Evolutionary conservation across 2,888 invertebrate genomes (phyloP).

Genomic region (Drosophila aldrichi): DNA sequence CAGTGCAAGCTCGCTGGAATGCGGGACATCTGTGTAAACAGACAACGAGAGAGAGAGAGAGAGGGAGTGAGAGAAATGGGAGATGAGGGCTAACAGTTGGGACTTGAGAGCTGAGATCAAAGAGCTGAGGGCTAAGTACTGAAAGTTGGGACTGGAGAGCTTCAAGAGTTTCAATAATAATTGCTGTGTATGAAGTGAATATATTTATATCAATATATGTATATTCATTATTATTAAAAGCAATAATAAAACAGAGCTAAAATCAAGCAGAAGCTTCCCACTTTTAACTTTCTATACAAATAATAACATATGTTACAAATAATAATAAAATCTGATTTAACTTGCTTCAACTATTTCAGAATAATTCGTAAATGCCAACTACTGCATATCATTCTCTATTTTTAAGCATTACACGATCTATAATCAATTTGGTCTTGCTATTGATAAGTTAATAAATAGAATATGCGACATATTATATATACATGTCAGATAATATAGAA

Average conservation of each 20-base stretch:
- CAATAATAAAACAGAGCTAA: too few relatives aligned
- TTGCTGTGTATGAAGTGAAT: background rate
- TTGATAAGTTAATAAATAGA: background rate
- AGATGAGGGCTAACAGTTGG: background rate
- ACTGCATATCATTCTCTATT: background rate
- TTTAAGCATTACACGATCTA: slow-evolving; percentile 8
- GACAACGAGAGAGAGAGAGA: slow-evolving; percentile 22
- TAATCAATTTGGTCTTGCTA: background rate
- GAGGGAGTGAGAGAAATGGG: slow-evolving; percentile 11
- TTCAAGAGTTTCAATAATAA: background rate
- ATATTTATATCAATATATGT: too few relatives aligned
- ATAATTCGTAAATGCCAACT: background rate
- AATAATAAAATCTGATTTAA: background rate
- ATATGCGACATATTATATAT: background rate
- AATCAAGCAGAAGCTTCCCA: too few relatives aligned
- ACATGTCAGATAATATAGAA: background rate
- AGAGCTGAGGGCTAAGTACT: background rate
- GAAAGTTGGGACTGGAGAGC: background rate
- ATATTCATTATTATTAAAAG: too few relatives aligned
- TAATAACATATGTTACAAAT: too few relatives aligned
- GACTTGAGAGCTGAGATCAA: too few relatives aligned
- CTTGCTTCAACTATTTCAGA: background rate
- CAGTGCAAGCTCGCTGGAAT: slow-evolving; percentile 16
- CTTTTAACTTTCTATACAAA: too few relatives aligned
- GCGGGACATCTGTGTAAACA: slow-evolving; percentile 49